Evolutionary conservation across 2,888 invertebrate genomes (phyloP).

Genomic region (Meganola albula): DNA sequence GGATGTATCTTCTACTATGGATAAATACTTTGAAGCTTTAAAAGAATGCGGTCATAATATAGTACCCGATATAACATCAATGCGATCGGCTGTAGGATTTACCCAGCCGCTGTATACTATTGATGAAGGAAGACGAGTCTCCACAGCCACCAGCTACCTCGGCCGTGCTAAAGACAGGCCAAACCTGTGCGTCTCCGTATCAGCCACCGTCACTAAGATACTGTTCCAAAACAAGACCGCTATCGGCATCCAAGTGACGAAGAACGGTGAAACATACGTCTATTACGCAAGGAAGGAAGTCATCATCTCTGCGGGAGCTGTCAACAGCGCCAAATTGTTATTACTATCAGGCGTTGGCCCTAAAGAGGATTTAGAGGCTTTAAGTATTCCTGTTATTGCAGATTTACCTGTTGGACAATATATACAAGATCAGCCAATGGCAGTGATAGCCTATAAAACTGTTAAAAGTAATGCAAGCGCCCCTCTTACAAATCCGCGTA

Average conservation of each 20-base stretch:
- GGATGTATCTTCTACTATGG: slow-evolving; percentile 1
- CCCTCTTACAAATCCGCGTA: slow-evolving; percentile 5
- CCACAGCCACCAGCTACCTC: slow-evolving; percentile 4
- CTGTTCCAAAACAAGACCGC: slow-evolving; percentile 3
- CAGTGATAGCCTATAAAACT: slow-evolving; percentile 4
- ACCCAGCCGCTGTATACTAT: slow-evolving; percentile 9
- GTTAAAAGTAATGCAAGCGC: slow-evolving; percentile 1
- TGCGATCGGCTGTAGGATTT: slow-evolving; percentile 4
- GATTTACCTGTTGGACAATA: slow-evolving; percentile 30
- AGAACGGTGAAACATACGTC: slow-evolving; percentile 1
- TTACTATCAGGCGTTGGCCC: slow-evolving; percentile 28
- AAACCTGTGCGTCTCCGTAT: slow-evolving; percentile 5
- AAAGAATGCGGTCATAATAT: slow-evolving; percentile 7
- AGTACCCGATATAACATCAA: slow-evolving; percentile 6
- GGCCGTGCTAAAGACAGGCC: background rate
- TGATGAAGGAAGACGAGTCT: slow-evolving; percentile 3
- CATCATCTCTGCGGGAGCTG: slow-evolving; percentile 17
- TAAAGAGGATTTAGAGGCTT: slow-evolving; percentile 12
- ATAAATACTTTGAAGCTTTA: slow-evolving; percentile 7
- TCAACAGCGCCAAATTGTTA: slow-evolving; percentile 25
- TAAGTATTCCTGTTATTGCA: slow-evolving; percentile 21
- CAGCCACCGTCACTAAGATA: slow-evolving; percentile 8
- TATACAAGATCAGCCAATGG: slow-evolving; percentile 22
- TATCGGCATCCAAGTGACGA: slow-evolving; percentile 6
- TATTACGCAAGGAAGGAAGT: slow-evolving; percentile 10